phyloP scores from a whole-genome alignment of 1,140 invertebrate species.

The Cydia strobilella region DNA sequence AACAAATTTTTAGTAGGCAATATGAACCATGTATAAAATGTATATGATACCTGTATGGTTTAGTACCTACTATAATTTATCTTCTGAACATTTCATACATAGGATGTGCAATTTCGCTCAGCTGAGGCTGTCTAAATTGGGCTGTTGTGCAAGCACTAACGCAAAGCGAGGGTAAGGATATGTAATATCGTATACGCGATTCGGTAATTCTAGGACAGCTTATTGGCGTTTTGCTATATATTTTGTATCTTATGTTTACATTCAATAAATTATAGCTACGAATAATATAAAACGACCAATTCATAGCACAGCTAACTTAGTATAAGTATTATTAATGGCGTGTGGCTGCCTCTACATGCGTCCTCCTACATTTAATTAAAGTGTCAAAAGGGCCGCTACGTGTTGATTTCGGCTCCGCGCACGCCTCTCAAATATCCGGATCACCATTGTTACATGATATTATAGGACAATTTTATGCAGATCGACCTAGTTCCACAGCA shows the following conservation, averaged over 20 bases:
- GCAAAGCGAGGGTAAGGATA: conserved; percentile 46
- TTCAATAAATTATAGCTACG: not conserved
- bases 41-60: not conserved
- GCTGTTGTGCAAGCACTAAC: conserved; percentile 53
- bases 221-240: conserved; percentile 11
- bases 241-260: not conserved
- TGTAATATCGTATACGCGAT: conserved; percentile 43
- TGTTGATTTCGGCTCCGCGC: no score
- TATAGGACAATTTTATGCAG: no score
- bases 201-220: conserved; percentile 18
- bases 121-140: conserved; percentile 52
- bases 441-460: no score
- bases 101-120: conserved; percentile 54
- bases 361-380: no score
- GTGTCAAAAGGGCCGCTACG: no score
- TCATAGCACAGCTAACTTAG: no score
- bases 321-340: no score
- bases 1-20: no score
- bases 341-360: no score
- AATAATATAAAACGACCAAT: not conserved
- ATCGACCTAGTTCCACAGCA: no score
- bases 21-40: not conserved
- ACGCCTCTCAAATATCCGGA: no score
- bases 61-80: conserved; percentile 45
- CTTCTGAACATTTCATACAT: conserved; percentile 50